phyloP scores from a whole-genome alignment of 2,797 vertebrate species.

The Epinephelus coioides region DNA sequence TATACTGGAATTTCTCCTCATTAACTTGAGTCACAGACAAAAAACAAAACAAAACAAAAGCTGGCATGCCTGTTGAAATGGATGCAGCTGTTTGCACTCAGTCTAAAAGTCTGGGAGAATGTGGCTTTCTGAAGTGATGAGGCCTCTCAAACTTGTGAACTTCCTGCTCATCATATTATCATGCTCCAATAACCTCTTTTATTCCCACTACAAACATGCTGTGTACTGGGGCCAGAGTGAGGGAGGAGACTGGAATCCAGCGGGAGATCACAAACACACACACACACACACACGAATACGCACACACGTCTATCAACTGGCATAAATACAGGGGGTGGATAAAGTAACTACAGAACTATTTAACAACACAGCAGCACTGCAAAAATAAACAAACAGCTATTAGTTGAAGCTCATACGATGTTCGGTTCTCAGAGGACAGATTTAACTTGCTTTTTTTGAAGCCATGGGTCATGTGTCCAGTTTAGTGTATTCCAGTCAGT shows the following conservation, averaged over 20 bases:
- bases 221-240: conserved; percentile 49
- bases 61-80: not conserved
- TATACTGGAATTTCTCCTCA: not conserved
- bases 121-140: not conserved
- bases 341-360: not conserved
- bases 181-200: conserved; percentile 82
- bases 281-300: conserved; percentile 9
- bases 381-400: not conserved
- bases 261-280: conserved; percentile 6
- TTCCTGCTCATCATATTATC: conserved; percentile 64
- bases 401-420: not conserved
- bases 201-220: conserved; percentile 61
- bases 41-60: not conserved
- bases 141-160: conserved; percentile 39
- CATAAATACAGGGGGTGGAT: not conserved
- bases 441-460: not conserved
- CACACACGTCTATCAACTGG: not conserved
- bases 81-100: not conserved
- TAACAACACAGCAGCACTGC: not conserved
- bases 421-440: not conserved
- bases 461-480: not conserved
- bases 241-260: conserved; percentile 42
- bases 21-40: not conserved
- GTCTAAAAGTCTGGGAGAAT: not conserved
- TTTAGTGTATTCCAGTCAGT: not conserved